Base-by-base conservation (phyloP, 2,797 vertebrate genomes). In the Acanthopagrus latus region DNA sequence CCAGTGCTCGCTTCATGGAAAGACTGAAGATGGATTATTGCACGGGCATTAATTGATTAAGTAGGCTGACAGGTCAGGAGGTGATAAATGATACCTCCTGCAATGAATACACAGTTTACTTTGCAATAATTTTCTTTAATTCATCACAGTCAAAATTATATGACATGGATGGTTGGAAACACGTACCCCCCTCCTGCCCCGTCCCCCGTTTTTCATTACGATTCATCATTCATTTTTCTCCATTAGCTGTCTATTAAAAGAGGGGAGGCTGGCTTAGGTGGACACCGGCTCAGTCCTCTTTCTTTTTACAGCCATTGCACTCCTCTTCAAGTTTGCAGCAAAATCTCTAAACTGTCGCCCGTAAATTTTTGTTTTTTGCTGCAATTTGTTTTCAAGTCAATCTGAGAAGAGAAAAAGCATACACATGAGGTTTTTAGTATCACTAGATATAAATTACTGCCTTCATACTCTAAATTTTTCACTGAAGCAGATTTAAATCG, bases 71-170 rank as follows among this genome's bases (percentile, higher is more conserved):
- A 91, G 91, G 90, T 92, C 90, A 92, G 86, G 68, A 86, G 89
- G 90, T 95, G 92, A 94, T 93, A 92, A 92, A 95, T 94, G 88
- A 91, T 88, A 90, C 85, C 81, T 74, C 76, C 77, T 81, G 76
- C 82, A 90, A 90, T 83, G 86, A 92, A 91, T 88, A 92, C 83
- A 91, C 89, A 89, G 84, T 92, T 94, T 94, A 89, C 88, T 91
- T 93, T 80, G 80, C 80, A 85, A 83, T 94, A 64, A 92, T 93
- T 92, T 88, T 86, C 69, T 87, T 91, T 89, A 89, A 94, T 95
- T 94, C 72, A 93, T 94, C 94, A 93, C 80, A 90, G 93, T 93
- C 90, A 89, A 87, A 92, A 91, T 92, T 88, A 89, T 90, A 88
- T 93, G 91, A 93, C 90, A 92, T 92, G 83, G 88, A 92, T 90